Evolutionary conservation across 2,797 vertebrate genomes (phyloP), one percentile per base, ranked within the genome.

Genomic region (Helarctos malayanus): DNA sequence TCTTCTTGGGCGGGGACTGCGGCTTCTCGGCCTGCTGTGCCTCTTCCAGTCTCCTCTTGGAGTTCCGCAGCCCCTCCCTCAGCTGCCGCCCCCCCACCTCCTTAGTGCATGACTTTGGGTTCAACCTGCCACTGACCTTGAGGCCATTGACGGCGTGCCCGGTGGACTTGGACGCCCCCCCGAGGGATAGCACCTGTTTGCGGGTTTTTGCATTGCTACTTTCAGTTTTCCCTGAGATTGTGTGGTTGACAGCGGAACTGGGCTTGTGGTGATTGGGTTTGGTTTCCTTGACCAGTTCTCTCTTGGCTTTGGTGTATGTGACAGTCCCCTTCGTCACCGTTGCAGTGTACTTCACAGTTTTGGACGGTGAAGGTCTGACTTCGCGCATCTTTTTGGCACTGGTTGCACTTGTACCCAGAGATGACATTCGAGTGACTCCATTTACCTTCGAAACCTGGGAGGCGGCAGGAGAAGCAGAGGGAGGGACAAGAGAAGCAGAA

Each of bases 291-390:
- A 99, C 99, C 99, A 99, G 99, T 99, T 99, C 99, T 99, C 99
- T 99, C 99, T 99, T 99, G 99, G 99, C 99, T 99, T 99, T 99
- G 99, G 99, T 99, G 99, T 99, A 99, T 97, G 99, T 99, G 99
- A 99, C 99, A 99, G 99, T 99, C 99, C 99, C 99, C 99, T 99
- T 99, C 98, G 99, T 99, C 99, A 99, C 99, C 98, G 99, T 99
- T 99, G 99, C 99, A 99, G 99, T 99, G 99, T 99, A 99, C 99
- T 99, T 99, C 99, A 99, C 99, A 99, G 99, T 99, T 99, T 99
- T 99, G 99, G 99, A 99, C 99, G 99, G 99, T 99, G 99, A 99
- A 99, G 99, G 99, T 99, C 99, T 99, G 99, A 99, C 99, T 99
- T 99, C 99, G 98, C 99, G 99, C 98, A 99, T 99, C 99, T 99